Conservation (phyloP, 2,888 invertebrate genomes). For the Helicoverpa assulta region DNA sequence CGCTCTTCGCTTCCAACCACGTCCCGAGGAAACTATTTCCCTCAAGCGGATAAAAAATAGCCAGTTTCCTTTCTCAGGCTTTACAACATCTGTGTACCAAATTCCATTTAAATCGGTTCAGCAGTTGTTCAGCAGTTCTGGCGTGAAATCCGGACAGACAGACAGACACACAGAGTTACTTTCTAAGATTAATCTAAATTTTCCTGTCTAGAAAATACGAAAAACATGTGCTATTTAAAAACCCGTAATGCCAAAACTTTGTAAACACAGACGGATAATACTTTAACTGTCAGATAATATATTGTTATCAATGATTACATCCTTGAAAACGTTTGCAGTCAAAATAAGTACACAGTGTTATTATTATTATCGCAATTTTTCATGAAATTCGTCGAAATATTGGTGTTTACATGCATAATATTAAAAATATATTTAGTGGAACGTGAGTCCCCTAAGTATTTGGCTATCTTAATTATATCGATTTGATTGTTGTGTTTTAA, state of each 20-base stretch:
- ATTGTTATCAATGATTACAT: slow-evolving; percentile 22
- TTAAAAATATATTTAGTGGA: neutral
- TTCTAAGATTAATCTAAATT: no score
- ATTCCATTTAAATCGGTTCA: no score
- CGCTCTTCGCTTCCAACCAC: no score
- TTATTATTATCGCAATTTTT: slow-evolving; percentile 23
- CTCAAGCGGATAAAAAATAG: no score
- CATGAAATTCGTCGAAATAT: slow-evolving; percentile 17
- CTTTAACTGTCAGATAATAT: slow-evolving; percentile 29
- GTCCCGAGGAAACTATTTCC: no score
- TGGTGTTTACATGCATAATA: slow-evolving; percentile 17
- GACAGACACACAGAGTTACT: no score
- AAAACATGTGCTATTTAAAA: neutral
- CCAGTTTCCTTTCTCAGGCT: no score
- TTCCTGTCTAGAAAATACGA: neutral
- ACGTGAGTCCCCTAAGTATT: neutral
- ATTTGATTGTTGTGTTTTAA: no score
- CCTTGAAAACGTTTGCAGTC: slow-evolving; percentile 33
- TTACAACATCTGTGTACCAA: no score
- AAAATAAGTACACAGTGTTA: slow-evolving; percentile 11
- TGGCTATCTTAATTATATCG: neutral
- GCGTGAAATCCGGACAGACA: no score
- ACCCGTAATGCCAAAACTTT: neutral
- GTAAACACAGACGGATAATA: slow-evolving; percentile 38
- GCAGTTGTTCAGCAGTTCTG: no score